Percentiles rank a stretch among this genome's conserved stretches.
phyloP scores from a whole-genome alignment of 2,797 vertebrate species.

The Champsocephalus gunnari region DNA sequence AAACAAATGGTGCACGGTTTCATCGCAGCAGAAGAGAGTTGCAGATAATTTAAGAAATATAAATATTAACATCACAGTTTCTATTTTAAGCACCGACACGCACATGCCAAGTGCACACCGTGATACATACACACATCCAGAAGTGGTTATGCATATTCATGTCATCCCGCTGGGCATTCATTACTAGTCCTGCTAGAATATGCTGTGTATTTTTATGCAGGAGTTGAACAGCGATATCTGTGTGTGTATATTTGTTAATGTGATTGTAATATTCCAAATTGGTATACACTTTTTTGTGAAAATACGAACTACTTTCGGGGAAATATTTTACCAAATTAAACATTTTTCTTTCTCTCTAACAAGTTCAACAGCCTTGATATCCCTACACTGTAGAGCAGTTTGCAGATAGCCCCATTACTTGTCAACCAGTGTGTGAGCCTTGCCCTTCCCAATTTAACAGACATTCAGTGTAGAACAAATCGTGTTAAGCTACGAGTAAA shows the following conservation, averaged over 20 bases:
- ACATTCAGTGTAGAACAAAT: background rate
- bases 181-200: slow-evolving; percentile 42
- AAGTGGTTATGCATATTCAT: slow-evolving; percentile 78
- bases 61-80: slow-evolving; percentile 58
- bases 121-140: slow-evolving; percentile 61
- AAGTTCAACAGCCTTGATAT: background rate
- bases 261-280: slow-evolving; percentile 1
- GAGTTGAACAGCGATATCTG: slow-evolving; percentile 10
- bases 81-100: slow-evolving; percentile 64
- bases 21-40: slow-evolving; percentile 12
- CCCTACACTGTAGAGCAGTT: background rate
- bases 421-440: background rate
- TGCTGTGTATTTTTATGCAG: slow-evolving; percentile 44
- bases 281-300: slow-evolving; percentile 1
- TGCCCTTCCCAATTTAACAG: background rate
- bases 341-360: background rate
- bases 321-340: background rate
- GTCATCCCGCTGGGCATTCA: slow-evolving; percentile 59
- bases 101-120: slow-evolving; percentile 61
- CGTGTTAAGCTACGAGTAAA: background rate
- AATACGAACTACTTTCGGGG: slow-evolving; percentile 8
- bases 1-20: slow-evolving; percentile 44
- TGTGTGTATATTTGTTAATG: background rate
- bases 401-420: background rate
- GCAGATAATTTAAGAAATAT: slow-evolving; percentile 48